These are phyloP conservation scores for Sebastes wilsoni DNA, from an alignment of 2,797 vertebrate genomes.

Conservation along the genomic window DNA sequence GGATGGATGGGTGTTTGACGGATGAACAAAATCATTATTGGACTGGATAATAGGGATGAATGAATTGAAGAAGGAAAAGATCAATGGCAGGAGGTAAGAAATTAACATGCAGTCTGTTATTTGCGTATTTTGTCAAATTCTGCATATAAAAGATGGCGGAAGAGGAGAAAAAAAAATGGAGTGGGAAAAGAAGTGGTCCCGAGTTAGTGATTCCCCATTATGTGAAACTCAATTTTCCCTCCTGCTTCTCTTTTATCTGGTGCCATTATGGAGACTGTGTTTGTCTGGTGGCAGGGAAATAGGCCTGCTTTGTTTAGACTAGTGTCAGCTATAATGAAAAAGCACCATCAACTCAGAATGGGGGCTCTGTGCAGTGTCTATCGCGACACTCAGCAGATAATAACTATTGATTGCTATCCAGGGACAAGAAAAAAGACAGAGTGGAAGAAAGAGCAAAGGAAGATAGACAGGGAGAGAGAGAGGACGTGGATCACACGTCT, in stretches of 20 bases:
- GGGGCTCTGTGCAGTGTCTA: slow-evolving; percentile 69
- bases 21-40: slow-evolving; percentile 38
- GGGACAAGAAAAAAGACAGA: slow-evolving; percentile 66
- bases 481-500: slow-evolving; percentile 33
- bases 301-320: slow-evolving; percentile 83
- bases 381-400: slow-evolving; percentile 77
- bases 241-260: slow-evolving; percentile 79
- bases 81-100: slow-evolving; percentile 49
- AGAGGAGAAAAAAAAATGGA: slow-evolving; percentile 47
- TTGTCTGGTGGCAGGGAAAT: slow-evolving; percentile 82
- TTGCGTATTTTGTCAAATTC: slow-evolving; percentile 54
- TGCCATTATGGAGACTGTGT: slow-evolving; percentile 80
- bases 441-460: slow-evolving; percentile 58
- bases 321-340: slow-evolving; percentile 86
- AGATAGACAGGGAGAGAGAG: slow-evolving; percentile 50
- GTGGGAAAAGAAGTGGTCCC: slow-evolving; percentile 61
- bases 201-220: slow-evolving; percentile 80
- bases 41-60: slow-evolving; percentile 42
- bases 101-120: slow-evolving; percentile 53
- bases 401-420: slow-evolving; percentile 83
- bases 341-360: slow-evolving; percentile 81
- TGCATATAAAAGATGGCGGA: slow-evolving; percentile 53
- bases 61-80: slow-evolving; percentile 37
- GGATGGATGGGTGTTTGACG: slow-evolving; percentile 33
- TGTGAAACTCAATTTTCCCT: slow-evolving; percentile 83